Evolutionary conservation across 2,113 vertebrate species (phyloP).

Genomic region (Pionites leucogaster): DNA sequence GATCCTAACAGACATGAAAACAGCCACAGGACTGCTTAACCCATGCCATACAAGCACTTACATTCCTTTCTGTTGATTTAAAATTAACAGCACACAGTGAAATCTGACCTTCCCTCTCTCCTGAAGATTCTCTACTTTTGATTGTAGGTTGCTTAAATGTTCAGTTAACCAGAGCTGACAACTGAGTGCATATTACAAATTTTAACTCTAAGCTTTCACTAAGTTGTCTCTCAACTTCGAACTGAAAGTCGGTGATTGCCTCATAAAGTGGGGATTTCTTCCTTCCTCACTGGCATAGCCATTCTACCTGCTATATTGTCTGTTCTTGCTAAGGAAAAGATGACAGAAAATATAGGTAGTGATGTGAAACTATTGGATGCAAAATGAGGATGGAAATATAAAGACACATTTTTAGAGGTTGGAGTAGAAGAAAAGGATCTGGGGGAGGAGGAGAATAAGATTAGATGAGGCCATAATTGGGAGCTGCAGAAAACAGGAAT

Average conservation of each 20-base stretch:
- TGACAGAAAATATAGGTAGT: background rate
- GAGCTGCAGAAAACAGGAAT: background rate
- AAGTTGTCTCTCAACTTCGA: background rate
- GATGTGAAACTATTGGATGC: background rate
- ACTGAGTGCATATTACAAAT: background rate
- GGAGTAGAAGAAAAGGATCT: background rate
- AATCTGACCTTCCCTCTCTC: background rate
- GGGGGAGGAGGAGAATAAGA: background rate
- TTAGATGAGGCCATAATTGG: background rate
- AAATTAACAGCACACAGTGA: background rate
- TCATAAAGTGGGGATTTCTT: background rate
- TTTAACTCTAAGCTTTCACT: background rate
- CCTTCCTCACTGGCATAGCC: background rate
- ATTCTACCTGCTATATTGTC: background rate
- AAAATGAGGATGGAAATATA: background rate
- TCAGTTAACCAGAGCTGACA: background rate
- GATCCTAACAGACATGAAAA: background rate
- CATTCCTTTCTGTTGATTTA: background rate
- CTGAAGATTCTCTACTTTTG: background rate
- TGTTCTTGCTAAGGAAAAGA: background rate
- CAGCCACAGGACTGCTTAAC: background rate
- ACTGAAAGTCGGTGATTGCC: background rate
- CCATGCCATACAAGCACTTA: background rate
- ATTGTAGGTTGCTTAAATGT: background rate
- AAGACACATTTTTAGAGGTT: background rate